Evolutionary conservation across 2,888 invertebrate species (phyloP).

Genomic region (Drosophila crucigera): DNA sequence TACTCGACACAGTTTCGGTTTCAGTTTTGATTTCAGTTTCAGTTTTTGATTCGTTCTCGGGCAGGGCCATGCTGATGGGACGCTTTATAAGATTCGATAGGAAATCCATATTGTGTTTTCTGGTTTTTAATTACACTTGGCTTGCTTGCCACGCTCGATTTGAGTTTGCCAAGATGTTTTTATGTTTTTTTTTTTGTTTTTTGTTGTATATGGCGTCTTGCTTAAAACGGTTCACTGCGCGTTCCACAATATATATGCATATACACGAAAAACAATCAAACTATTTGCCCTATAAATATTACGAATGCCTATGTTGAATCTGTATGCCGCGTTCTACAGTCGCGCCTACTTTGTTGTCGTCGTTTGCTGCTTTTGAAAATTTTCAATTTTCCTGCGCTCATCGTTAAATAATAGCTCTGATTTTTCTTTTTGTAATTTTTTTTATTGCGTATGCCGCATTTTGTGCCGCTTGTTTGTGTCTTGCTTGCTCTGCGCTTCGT

Average conservation of each 20-base stretch:
- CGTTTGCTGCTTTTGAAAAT: slow-evolving; percentile 18
- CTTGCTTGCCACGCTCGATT: slow-evolving; percentile 73
- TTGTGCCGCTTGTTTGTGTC: slow-evolving; percentile 45
- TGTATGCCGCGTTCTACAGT: slow-evolving; percentile 17
- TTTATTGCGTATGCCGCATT: slow-evolving; percentile 25
- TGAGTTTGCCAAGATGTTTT: slow-evolving; percentile 39
- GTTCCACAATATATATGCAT: slow-evolving; percentile 28
- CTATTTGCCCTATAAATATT: slow-evolving; percentile 16
- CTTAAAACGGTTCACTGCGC: slow-evolving; percentile 55
- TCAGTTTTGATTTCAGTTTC: not conserved
- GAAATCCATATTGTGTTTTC: slow-evolving; percentile 79
- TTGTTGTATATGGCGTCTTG: not conserved
- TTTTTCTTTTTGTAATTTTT: slow-evolving; percentile 28
- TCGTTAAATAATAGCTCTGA: slow-evolving; percentile 63
- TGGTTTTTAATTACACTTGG: slow-evolving; percentile 33
- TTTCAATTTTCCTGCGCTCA: slow-evolving; percentile 41
- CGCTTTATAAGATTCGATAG: slow-evolving; percentile 84
- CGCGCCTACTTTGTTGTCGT: slow-evolving; percentile 45
- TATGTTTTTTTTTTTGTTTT: not conserved
- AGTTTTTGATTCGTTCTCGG: slow-evolving; percentile 2
- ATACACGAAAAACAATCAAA: slow-evolving; percentile 39
- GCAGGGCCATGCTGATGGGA: slow-evolving; percentile 74
- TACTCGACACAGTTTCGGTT: not conserved
- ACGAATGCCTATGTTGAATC: slow-evolving; percentile 4
- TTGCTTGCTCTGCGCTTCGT: slow-evolving; percentile 49